Evolutionary conservation across 1,140 invertebrate genomes (phyloP).

Genomic region (Solenopsis fugax): DNA sequence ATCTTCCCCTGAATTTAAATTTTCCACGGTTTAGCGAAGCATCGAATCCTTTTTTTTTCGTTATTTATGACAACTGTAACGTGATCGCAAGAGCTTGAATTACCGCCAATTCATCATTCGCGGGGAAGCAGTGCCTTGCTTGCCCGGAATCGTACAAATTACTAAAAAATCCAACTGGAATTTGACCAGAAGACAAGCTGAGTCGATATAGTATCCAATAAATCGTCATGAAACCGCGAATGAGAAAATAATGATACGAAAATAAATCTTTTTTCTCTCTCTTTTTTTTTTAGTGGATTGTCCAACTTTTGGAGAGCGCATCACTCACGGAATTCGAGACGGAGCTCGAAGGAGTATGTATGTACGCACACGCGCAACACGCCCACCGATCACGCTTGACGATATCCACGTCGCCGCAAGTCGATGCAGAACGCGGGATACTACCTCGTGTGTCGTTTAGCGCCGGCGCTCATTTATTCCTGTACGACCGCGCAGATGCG

Average conservation of each 20-base stretch:
- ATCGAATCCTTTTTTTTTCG: conserved; percentile 66
- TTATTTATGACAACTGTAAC: conserved; percentile 71
- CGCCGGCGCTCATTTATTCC: conserved; percentile 61
- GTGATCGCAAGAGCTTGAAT: conserved; percentile 37
- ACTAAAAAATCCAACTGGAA: neutral
- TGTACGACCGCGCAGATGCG: conserved; percentile 29
- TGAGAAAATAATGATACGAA: neutral
- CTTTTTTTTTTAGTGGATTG: neutral
- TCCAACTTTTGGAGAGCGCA: too few species aligned
- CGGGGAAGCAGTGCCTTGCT: neutral
- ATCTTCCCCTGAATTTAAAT: neutral
- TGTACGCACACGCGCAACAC: conserved; percentile 18
- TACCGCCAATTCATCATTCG: conserved; percentile 28
- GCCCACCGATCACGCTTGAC: conserved; percentile 63
- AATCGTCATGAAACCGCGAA: neutral
- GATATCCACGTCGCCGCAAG: conserved; percentile 68
- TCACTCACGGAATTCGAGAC: conserved; percentile 29
- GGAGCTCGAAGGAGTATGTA: neutral
- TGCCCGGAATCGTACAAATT: neutral
- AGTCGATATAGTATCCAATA: neutral
- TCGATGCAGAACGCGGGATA: conserved; percentile 4
- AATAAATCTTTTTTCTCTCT: neutral
- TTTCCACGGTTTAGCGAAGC: conserved; percentile 32
- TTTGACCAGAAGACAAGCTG: neutral
- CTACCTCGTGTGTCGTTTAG: conserved; percentile 52